A percentile compares a stretch with the other conserved stretches of the same genome.
Conservation (phyloP, 1,140 invertebrate genomes). For the Daktulosphaira vitifoliae region DNA sequence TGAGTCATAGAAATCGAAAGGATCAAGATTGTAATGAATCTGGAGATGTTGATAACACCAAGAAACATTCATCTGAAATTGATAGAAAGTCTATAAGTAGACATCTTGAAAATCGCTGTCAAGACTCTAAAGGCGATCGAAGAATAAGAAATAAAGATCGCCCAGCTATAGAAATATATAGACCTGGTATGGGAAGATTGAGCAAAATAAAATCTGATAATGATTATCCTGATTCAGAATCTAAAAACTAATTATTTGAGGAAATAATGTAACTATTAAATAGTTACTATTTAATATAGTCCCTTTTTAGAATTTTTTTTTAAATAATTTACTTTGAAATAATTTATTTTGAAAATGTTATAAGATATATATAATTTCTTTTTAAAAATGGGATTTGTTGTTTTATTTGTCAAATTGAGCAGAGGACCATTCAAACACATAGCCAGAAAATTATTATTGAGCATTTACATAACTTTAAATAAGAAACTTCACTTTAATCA, state of each 20-base stretch:
- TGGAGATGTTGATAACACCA: conserved; percentile 39
- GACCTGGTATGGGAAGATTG: conserved; percentile 63
- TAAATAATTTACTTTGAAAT: too few relatives aligned
- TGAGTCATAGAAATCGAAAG: not conserved
- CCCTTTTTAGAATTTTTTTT: too few relatives aligned
- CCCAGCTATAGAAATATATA: conserved; percentile 60
- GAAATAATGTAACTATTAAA: too few relatives aligned
- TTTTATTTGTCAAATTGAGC: too few relatives aligned
- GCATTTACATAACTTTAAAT: too few relatives aligned
- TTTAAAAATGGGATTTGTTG: too few relatives aligned
- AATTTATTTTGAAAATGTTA: too few relatives aligned
- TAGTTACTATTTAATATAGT: too few relatives aligned
- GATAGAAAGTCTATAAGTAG: conserved; percentile 37
- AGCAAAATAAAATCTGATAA: conserved; percentile 50
- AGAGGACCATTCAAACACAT: too few relatives aligned
- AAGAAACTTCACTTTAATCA: too few relatives aligned
- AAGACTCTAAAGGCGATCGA: conserved; percentile 15
- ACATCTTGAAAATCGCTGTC: conserved; percentile 8
- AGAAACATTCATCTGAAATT: conserved; percentile 39
- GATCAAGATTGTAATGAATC: conserved; percentile 3
- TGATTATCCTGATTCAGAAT: conserved; percentile 3
- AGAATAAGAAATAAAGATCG: conserved; percentile 49
- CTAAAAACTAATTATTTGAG: conserved; percentile 13
- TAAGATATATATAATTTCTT: too few relatives aligned
- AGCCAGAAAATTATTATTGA: too few relatives aligned